Base-by-base conservation (phyloP, 2,888 invertebrate genomes). In the Eretmocerus hayati region DNA sequence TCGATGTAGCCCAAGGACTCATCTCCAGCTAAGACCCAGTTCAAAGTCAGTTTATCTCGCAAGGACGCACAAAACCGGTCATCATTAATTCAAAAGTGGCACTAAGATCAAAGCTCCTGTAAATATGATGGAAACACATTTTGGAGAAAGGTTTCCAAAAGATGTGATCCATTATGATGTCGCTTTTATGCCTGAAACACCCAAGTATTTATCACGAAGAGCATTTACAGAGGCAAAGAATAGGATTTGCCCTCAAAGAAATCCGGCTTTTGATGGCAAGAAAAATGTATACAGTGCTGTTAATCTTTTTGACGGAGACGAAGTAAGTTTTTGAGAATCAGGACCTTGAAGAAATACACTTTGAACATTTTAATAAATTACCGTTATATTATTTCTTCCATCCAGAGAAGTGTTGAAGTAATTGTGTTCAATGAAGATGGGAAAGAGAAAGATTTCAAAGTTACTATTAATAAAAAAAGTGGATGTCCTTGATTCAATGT, bases 151-250 rank as follows among this genome's bases (percentile, higher is more conserved):
- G 20, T 58, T 71, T 50, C 76, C 83, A 11, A 85, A 84, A 16
- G 30, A 46, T 65, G 76, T 77, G 0, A 71, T 77, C 62, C 94
- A 96, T 62, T 96, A 96, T 67, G 95, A 96, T 60, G 85, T 92
- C 0, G 75, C 71, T 0, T 77, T 88, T 30, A 73, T 65, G 2
- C 87, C 88, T 0, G 85, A 87, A 15, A 79, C 69, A 36, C 86
- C 87, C 0, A 86, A 83, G 59, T 81, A 78, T 58, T 71, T 83
- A 56, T 60, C 81, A 44, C 72, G 81, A 1, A 42, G 53, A 0
- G 79, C 77, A 1, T 79, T 80, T 54, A 63, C 70, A 47, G 52
- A 38, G 32, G 62, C 72, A 16, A 61, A 64, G 22, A 32, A 35
- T 4, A 58, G 60, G 51, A 46, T 67, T 46, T 78, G 77, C 59